Conservation (phyloP, 2,797 vertebrate species). For the Botia almorhae region DNA sequence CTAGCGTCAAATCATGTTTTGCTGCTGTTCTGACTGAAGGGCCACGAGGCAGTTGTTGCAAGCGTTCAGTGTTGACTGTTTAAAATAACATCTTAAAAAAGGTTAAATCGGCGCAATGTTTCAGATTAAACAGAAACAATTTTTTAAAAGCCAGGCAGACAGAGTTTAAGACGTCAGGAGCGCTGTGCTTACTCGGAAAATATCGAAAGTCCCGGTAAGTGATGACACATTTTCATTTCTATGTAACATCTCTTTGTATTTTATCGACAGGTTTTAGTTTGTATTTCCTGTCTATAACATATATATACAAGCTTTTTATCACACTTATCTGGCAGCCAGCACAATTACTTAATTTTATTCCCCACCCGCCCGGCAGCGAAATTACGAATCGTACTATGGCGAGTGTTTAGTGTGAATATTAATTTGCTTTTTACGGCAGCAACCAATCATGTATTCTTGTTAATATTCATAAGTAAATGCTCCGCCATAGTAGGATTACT, state of each 20-base stretch:
- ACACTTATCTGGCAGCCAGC: not conserved
- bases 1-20: conserved; percentile 64
- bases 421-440: not conserved
- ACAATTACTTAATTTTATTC: not conserved
- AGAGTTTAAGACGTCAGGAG: not conserved
- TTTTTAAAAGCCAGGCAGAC: not conserved
- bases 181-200: conserved; percentile 12
- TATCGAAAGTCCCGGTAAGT: conserved; percentile 49
- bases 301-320: not conserved
- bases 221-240: conserved; percentile 24
- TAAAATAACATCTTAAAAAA: not conserved
- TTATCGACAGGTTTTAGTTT: not conserved
- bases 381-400: not conserved
- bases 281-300: not conserved
- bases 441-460: not conserved
- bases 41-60: conserved; percentile 35
- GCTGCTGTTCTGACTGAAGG: conserved; percentile 58
- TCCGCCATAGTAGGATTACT: conserved; percentile 8
- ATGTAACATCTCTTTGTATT: not conserved
- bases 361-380: not conserved
- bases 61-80: conserved; percentile 8
- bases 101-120: not conserved
- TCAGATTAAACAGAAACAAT: not conserved
- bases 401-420: conserved; percentile 8
- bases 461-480: not conserved